Conservation (phyloP, 1,140 invertebrate species). For the Caligus rogercresseyi region DNA sequence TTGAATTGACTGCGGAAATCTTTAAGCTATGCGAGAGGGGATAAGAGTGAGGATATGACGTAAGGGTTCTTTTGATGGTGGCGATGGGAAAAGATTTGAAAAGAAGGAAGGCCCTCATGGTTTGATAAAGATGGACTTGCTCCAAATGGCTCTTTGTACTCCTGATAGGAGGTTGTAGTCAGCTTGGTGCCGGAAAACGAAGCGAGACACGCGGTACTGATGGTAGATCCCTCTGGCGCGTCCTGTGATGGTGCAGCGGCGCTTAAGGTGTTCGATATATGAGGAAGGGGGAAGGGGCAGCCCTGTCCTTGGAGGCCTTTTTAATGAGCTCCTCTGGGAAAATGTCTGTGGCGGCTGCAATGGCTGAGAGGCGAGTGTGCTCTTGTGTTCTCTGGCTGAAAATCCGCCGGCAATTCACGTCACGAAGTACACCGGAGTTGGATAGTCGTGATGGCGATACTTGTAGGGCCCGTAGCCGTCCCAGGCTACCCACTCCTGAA, state of each 20-base stretch:
- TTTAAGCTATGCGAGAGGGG: neutral
- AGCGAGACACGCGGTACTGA: slow-evolving; percentile 5
- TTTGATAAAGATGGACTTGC: neutral
- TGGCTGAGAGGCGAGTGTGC: neutral
- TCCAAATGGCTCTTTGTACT: slow-evolving; percentile 15
- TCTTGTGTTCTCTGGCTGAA: slow-evolving; percentile 1
- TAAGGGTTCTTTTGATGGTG: too few species aligned
- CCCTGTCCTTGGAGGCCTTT: neutral
- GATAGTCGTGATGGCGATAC: slow-evolving; percentile 8
- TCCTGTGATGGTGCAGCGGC: slow-evolving; percentile 10
- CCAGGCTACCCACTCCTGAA: slow-evolving; percentile 18
- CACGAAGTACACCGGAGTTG: neutral
- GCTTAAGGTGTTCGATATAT: neutral
- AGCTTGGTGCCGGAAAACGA: slow-evolving; percentile 12
- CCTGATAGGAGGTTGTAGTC: slow-evolving; percentile 12
- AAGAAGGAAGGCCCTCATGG: slow-evolving; percentile 2
- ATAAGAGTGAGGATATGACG: neutral
- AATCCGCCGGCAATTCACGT: neutral
- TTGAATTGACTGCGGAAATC: neutral
- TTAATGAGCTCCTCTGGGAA: slow-evolving; percentile 4
- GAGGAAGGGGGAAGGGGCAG: neutral
- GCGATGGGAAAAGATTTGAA: neutral
- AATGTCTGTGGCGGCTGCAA: neutral
- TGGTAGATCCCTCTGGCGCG: slow-evolving; percentile 7
- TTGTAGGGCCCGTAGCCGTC: slow-evolving; percentile 17